phyloP scores from a whole-genome alignment of 2,113 vertebrate genomes.

The Chionodraco myersi region DNA sequence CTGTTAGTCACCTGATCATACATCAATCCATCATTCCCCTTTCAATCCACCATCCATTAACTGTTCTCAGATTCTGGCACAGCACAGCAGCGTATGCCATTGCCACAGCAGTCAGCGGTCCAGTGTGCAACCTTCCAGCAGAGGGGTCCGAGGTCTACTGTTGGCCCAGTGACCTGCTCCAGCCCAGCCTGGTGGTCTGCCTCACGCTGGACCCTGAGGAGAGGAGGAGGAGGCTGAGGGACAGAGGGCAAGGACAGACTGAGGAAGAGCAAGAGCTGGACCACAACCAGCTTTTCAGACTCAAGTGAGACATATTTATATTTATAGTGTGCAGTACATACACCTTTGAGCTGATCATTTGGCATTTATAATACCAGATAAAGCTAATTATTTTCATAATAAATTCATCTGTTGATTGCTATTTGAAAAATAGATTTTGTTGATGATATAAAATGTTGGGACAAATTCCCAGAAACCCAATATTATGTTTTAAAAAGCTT shows the following conservation, averaged over 20 bases:
- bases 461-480: neutral
- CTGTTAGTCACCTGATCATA: slow-evolving; percentile 16
- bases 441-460: neutral
- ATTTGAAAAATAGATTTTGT: neutral
- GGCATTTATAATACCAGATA: neutral
- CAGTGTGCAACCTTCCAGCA: slow-evolving; percentile 85
- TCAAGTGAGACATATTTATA: slow-evolving; percentile 83
- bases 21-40: slow-evolving; percentile 14
- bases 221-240: slow-evolving; percentile 82
- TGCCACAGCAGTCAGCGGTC: slow-evolving; percentile 88
- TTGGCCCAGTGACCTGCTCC: slow-evolving; percentile 92
- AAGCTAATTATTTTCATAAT: neutral
- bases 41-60: slow-evolving; percentile 25
- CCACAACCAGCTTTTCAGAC: slow-evolving; percentile 86
- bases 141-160: slow-evolving; percentile 85
- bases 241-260: slow-evolving; percentile 86
- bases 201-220: slow-evolving; percentile 89
- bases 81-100: slow-evolving; percentile 95
- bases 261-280: slow-evolving; percentile 90
- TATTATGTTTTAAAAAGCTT: neutral
- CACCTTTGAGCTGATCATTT: neutral
- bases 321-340: neutral
- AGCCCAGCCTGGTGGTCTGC: slow-evolving; percentile 88
- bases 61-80: slow-evolving; percentile 90
- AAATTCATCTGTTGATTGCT: neutral